Evolutionary conservation across 2,113 vertebrate species (phyloP).

Genomic region (human (Homo sapiens)): GRCh38 chr1:12169001-12169500

Average conservation of each 20-base stretch:
- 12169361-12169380: neutral
- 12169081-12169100: neutral
- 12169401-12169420: neutral
- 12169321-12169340: neutral
- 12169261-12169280: neutral
- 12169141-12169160: neutral
- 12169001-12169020: neutral
- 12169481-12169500: neutral
- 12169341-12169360: neutral
- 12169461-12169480: too few species aligned
- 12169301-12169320: neutral
- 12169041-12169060: fast-evolving
- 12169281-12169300: neutral
- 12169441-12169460: neutral
- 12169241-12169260: neutral
- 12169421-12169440: neutral
- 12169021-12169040: neutral
- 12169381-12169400: neutral
- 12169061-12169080: neutral
- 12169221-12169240: neutral
- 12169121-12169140: neutral
- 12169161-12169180: neutral
- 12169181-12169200: neutral
- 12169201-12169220: neutral
- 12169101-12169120: neutral